phyloP scores from a whole-genome alignment of 53 echinoderm and acorn worm genomes.

The Crossaster papposus region DNA sequence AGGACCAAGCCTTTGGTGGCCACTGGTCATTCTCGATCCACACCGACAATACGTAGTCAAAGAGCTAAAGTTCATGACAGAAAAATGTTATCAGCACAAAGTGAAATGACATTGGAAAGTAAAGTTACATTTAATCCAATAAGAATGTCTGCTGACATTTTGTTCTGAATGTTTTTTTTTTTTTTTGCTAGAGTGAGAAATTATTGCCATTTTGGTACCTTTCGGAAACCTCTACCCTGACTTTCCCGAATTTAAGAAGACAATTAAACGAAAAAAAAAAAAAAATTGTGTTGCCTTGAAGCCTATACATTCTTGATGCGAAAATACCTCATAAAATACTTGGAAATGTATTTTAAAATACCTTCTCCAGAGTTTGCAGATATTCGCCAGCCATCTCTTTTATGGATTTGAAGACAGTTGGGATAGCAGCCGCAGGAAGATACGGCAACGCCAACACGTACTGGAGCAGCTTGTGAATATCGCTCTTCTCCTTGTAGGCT shows the following conservation, averaged over 20 bases:
- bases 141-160: too few species aligned
- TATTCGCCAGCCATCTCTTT: slow-evolving; percentile 11
- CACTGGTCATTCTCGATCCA: slow-evolving; percentile 33
- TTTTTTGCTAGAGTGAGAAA: too few species aligned
- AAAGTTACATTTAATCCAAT: background rate
- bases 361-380: background rate
- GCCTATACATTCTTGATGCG: too few species aligned
- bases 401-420: slow-evolving; percentile 33
- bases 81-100: background rate
- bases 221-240: too few species aligned
- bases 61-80: background rate
- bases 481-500: slow-evolving; percentile 11
- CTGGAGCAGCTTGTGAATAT: slow-evolving; percentile 14
- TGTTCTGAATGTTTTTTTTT: too few species aligned
- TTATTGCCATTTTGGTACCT: too few species aligned
- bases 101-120: background rate
- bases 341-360: background rate
- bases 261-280: background rate
- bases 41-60: slow-evolving; percentile 38
- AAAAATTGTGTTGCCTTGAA: too few species aligned
- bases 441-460: slow-evolving; percentile 60
- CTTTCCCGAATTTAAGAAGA: too few species aligned
- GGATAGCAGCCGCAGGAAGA: slow-evolving; percentile 47
- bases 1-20: slow-evolving; percentile 45
- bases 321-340: too few species aligned